These are phyloP conservation scores for Hermaeophaga mercurialis DNA, from an alignment of 2,888 invertebrate genomes.

Conservation along the genomic window DNA sequence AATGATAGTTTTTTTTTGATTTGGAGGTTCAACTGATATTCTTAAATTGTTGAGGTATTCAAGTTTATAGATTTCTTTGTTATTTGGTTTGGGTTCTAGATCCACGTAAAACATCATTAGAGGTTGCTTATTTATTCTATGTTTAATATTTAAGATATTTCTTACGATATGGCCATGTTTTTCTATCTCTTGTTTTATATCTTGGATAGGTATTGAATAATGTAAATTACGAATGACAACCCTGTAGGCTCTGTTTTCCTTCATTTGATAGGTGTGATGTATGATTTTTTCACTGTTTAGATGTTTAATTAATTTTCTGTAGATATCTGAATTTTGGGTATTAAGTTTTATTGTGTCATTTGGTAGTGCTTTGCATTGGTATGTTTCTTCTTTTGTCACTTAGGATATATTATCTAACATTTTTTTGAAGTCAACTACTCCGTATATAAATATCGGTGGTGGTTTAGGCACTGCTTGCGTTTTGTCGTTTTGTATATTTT, in stretches of 20 bases:
- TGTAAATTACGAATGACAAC: slow-evolving; percentile 5
- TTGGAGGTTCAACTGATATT: not conserved
- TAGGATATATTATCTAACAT: not conserved
- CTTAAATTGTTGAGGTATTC: too few relatives aligned
- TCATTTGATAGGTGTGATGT: not conserved
- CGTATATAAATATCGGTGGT: too few relatives aligned
- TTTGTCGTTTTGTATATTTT: too few relatives aligned
- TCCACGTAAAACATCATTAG: not conserved
- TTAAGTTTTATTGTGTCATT: not conserved
- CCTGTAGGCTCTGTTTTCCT: slow-evolving; percentile 1
- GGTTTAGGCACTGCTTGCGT: too few relatives aligned
- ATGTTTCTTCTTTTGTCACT: not conserved
- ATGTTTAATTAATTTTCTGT: not conserved
- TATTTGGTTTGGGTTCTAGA: too few relatives aligned
- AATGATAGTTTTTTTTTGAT: not conserved
- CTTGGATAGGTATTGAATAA: not conserved
- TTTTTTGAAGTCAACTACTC: too few relatives aligned
- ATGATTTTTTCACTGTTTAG: too few relatives aligned
- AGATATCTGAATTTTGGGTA: not conserved
- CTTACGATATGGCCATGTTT: slow-evolving; percentile 1
- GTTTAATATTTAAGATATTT: too few relatives aligned
- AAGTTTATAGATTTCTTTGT: too few relatives aligned
- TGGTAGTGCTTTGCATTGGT: not conserved
- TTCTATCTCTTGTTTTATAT: slow-evolving; percentile 3
- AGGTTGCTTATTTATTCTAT: slow-evolving; percentile 1